Percentiles rank a stretch among this genome's conserved stretches.
Conservation (phyloP, 2,888 invertebrate species). For the Bellardia pandia region DNA sequence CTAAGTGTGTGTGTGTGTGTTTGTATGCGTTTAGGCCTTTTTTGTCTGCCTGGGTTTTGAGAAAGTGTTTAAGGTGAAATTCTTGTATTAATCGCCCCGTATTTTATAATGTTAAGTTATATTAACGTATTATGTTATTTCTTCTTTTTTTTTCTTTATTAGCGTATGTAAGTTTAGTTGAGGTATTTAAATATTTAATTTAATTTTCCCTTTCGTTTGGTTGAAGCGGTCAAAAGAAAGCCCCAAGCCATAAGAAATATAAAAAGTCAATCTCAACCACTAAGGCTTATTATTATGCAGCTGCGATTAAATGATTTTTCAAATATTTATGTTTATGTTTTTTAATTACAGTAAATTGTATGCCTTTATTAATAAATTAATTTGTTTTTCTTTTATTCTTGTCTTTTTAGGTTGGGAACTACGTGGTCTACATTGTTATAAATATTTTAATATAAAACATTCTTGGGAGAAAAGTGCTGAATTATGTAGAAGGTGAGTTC, state of each 20-base stretch:
- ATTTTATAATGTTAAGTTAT: constrained; percentile 27
- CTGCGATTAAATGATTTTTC: no score
- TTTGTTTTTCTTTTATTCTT: constrained; percentile 76
- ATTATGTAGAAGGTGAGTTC: constrained; percentile 94
- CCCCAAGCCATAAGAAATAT: constrained; percentile 39
- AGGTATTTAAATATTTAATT: constrained; percentile 17
- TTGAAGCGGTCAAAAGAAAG: constrained; percentile 59
- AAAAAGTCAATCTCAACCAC: no score
- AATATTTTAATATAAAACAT: constrained; percentile 97
- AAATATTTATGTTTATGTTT: background rate
- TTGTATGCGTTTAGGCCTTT: constrained; percentile 16
- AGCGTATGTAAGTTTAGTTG: no score
- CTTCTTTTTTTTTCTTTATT: constrained; percentile 8
- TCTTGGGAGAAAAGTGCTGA: constrained; percentile 98
- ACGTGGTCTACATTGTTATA: constrained; percentile 95
- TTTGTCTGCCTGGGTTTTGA: constrained; percentile 21
- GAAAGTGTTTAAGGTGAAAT: constrained; percentile 69
- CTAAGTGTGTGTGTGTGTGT: background rate
- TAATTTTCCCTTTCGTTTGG: constrained; percentile 48
- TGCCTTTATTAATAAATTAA: constrained; percentile 14
- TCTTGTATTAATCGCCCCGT: constrained; percentile 37
- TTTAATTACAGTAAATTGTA: background rate
- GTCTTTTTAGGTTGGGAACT: constrained; percentile 95
- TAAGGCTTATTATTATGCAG: no score
- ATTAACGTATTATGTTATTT: constrained; percentile 28